phyloP scores from a whole-genome alignment of 64 coral and sea anemone genomes.

The Montipora foliosa region DNA sequence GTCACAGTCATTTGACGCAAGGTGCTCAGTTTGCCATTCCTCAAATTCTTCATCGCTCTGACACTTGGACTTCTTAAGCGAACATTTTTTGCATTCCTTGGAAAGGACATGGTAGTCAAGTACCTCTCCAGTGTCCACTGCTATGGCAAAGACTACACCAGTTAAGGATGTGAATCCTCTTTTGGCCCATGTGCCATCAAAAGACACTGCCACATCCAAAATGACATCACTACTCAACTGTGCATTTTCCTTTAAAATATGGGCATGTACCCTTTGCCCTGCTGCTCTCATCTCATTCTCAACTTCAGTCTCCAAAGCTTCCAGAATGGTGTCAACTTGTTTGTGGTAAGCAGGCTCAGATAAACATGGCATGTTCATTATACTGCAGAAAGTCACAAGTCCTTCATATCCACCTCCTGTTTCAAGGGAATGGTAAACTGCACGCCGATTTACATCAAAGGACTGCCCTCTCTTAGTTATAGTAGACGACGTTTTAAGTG shows the following conservation, averaged over 20 bases:
- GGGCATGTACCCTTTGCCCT: background rate
- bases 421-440: slow-evolving; percentile 11
- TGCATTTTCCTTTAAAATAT: background rate
- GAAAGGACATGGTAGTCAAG: slow-evolving; percentile 13
- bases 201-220: background rate
- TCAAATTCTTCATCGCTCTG: background rate
- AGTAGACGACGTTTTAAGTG: background rate
- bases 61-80: no score
- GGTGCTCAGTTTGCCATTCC: background rate
- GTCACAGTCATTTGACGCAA: background rate
- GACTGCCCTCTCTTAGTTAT: slow-evolving; percentile 23
- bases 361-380: slow-evolving; percentile 21
- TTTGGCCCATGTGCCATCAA: slow-evolving; percentile 36
- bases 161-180: slow-evolving; percentile 12
- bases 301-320: slow-evolving; percentile 3
- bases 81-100: background rate
- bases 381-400: background rate
- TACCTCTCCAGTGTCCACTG: slow-evolving; percentile 26
- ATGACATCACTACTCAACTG: background rate
- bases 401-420: slow-evolving; percentile 32
- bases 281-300: background rate
- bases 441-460: background rate
- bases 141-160: slow-evolving; percentile 4
- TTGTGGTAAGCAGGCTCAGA: slow-evolving; percentile 2
- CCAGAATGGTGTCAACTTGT: slow-evolving; percentile 15